Percentiles rank a stretch among this genome's conserved stretches.
phyloP scores from a whole-genome alignment of 2,113 vertebrate species.

The Tursiops truncatus region DNA sequence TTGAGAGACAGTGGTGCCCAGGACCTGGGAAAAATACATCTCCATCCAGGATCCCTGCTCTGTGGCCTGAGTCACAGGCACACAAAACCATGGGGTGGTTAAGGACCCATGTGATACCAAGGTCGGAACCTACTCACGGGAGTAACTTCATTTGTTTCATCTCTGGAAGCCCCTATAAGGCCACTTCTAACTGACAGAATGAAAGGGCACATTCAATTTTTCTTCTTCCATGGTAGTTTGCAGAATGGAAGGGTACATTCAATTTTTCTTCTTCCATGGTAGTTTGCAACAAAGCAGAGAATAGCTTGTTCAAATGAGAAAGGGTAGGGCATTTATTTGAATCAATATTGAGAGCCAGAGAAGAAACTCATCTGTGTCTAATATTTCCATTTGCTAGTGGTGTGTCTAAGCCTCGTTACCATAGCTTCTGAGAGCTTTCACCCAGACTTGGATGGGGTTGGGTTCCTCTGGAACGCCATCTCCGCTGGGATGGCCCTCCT shows the following conservation, averaged over 20 bases:
- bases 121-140: neutral
- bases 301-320: neutral
- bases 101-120: neutral
- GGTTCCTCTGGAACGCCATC: neutral
- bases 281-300: neutral
- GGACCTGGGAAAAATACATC: neutral
- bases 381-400: neutral
- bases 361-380: neutral
- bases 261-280: neutral
- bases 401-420: neutral
- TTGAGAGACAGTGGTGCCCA: neutral
- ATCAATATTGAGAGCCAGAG: neutral
- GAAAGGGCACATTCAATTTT: neutral
- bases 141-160: neutral
- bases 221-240: neutral
- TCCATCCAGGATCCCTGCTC: neutral
- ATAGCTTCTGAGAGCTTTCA: neutral
- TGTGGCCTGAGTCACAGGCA: neutral
- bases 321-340: neutral
- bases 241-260: neutral
- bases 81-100: neutral
- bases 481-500: neutral
- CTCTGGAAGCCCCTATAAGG: neutral
- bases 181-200: neutral
- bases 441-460: too few relatives aligned